These are phyloP conservation scores for Solea solea DNA, from an alignment of 2,113 vertebrate genomes.

Conservation along the genomic window DNA sequence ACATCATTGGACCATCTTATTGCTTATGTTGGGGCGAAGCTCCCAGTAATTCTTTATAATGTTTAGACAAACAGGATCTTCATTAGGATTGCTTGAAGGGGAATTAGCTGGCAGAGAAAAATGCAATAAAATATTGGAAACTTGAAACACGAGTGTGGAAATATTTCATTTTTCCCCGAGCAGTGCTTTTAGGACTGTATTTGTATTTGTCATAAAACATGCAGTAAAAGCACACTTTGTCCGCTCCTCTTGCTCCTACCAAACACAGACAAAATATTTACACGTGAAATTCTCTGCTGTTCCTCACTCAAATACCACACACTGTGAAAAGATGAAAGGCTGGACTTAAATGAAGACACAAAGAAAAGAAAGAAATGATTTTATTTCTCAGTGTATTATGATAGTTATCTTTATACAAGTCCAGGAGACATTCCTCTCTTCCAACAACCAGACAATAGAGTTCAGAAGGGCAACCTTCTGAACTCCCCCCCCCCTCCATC, in stretches of 20 bases:
- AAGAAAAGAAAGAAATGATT: slow-evolving; percentile 21
- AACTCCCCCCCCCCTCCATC: slow-evolving; percentile 11
- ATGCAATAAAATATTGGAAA: slow-evolving; percentile 10
- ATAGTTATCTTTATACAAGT: slow-evolving; percentile 39
- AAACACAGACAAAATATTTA: slow-evolving; percentile 47
- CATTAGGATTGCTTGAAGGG: slow-evolving; percentile 34
- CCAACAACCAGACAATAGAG: slow-evolving; percentile 52
- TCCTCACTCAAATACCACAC: slow-evolving; percentile 12
- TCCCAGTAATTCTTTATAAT: slow-evolving; percentile 11
- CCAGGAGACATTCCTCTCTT: slow-evolving; percentile 48
- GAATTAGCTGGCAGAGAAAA: slow-evolving; percentile 26
- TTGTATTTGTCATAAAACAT: slow-evolving; percentile 17
- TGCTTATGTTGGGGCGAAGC: slow-evolving; percentile 1
- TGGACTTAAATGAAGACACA: slow-evolving; percentile 5
- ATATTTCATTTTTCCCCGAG: slow-evolving; percentile 27
- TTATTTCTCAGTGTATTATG: slow-evolving; percentile 2
- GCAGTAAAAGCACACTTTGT: slow-evolving; percentile 12
- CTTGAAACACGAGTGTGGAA: slow-evolving; percentile 16
- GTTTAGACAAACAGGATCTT: slow-evolving; percentile 50
- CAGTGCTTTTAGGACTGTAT: neutral
- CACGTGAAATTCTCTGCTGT: slow-evolving; percentile 21
- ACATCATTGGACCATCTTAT: neutral
- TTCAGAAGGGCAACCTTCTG: slow-evolving; percentile 46
- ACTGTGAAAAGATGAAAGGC: slow-evolving; percentile 19
- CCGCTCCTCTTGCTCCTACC: slow-evolving; percentile 14